Percentiles rank a stretch among this genome's conserved stretches.
Conservation (phyloP, 1,140 invertebrate species). For the Chrysomallon squamiferum region DNA sequence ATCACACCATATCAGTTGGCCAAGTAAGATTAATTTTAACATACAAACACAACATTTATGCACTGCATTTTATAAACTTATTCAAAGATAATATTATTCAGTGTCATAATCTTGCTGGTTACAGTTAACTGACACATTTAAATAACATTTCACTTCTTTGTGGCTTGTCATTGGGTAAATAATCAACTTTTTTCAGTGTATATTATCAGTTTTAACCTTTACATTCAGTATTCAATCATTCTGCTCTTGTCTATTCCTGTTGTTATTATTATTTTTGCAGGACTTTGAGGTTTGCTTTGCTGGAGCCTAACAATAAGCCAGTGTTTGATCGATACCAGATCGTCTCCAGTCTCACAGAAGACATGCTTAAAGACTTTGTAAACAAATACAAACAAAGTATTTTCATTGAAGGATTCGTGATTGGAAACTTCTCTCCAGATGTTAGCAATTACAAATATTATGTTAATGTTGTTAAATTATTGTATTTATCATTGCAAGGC, state of each 20-base stretch:
- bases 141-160: too few relatives aligned
- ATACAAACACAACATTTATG: too few relatives aligned
- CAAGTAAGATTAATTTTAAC: too few relatives aligned
- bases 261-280: slow-evolving; percentile 18
- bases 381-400: slow-evolving; percentile 17
- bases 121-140: too few relatives aligned
- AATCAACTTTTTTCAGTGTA: too few relatives aligned
- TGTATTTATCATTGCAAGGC: too few relatives aligned
- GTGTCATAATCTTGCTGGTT: too few relatives aligned
- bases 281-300: slow-evolving; percentile 28
- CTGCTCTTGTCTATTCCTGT: neutral
- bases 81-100: too few relatives aligned
- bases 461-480: too few relatives aligned
- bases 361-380: slow-evolving; percentile 24
- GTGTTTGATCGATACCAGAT: slow-evolving; percentile 19
- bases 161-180: too few relatives aligned
- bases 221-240: neutral
- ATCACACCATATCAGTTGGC: slow-evolving; percentile 29
- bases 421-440: slow-evolving; percentile 30
- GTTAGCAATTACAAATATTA: slow-evolving; percentile 13
- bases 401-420: slow-evolving; percentile 29
- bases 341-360: slow-evolving; percentile 14
- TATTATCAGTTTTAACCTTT: too few relatives aligned
- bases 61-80: too few relatives aligned
- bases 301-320: slow-evolving; percentile 18